Evolutionary conservation across 2,113 vertebrate genomes (phyloP).

Genomic region (Clarias macrocephalus): DNA sequence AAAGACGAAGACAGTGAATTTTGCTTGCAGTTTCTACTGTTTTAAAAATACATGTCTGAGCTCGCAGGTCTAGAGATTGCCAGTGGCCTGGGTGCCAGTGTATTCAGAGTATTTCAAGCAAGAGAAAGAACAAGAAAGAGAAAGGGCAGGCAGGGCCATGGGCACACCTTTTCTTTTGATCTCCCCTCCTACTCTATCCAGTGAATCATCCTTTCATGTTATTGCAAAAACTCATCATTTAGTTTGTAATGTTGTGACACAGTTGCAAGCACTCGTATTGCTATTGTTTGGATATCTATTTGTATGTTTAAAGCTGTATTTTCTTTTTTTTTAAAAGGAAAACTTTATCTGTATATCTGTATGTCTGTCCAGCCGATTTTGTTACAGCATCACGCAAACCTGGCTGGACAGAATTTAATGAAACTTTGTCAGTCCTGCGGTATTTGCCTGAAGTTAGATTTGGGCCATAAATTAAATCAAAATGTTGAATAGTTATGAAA

Average conservation of each 20-base stretch:
- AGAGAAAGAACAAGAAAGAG: slow-evolving; percentile 25
- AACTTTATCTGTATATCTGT: neutral
- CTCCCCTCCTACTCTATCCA: slow-evolving; percentile 23
- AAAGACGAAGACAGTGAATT: slow-evolving; percentile 9
- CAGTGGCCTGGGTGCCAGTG: slow-evolving; percentile 27
- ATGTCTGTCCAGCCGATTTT: too few species aligned
- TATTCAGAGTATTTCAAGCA: slow-evolving; percentile 33
- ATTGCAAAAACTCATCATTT: neutral
- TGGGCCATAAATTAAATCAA: too few species aligned
- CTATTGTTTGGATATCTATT: neutral
- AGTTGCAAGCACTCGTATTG: neutral
- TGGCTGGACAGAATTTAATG: too few species aligned
- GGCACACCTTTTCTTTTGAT: slow-evolving; percentile 29
- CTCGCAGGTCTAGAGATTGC: slow-evolving; percentile 31
- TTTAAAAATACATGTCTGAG: slow-evolving; percentile 24
- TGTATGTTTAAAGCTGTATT: slow-evolving; percentile 4
- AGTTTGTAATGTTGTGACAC: neutral
- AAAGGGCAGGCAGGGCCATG: slow-evolving; percentile 25
- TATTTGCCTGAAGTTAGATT: too few species aligned
- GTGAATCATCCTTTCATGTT: slow-evolving; percentile 29
- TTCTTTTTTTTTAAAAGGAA: neutral
- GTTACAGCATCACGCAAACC: too few species aligned
- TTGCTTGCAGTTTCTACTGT: slow-evolving; percentile 34
- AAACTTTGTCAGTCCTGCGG: too few species aligned
- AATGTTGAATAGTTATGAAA: too few species aligned